phyloP scores from a whole-genome alignment of 2,888 invertebrate genomes.

The Microplitis manilae region DNA sequence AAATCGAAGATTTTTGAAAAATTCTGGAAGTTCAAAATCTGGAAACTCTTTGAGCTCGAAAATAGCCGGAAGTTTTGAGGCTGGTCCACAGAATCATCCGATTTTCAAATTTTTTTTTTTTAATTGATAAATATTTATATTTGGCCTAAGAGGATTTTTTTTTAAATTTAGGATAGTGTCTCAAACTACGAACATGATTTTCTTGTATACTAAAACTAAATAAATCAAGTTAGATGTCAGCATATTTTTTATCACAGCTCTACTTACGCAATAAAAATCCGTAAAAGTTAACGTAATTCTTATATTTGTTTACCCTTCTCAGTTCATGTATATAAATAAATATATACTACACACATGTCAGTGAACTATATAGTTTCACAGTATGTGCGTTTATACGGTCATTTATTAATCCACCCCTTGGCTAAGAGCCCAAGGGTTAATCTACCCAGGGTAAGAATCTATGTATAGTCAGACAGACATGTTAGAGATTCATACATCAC shows the following conservation, averaged over 20 bases:
- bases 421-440: conserved; percentile 36
- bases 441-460: conserved; percentile 24
- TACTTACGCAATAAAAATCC: neutral
- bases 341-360: conserved; percentile 20
- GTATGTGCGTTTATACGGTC: conserved; percentile 33
- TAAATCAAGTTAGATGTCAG: too few relatives aligned
- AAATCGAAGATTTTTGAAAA: too few relatives aligned
- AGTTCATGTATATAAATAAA: conserved; percentile 12
- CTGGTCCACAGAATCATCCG: too few relatives aligned
- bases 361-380: conserved; percentile 17
- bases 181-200: too few relatives aligned
- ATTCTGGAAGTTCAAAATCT: too few relatives aligned
- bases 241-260: neutral
- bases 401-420: conserved; percentile 35
- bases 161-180: too few relatives aligned
- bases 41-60: too few relatives aligned
- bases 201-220: too few relatives aligned
- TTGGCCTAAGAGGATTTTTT: too few relatives aligned
- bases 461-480: neutral
- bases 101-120: too few relatives aligned
- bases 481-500: neutral
- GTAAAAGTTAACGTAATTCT: neutral
- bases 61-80: too few relatives aligned
- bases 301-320: conserved; percentile 15
- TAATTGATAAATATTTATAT: too few relatives aligned